A percentile compares a stretch with the other conserved stretches of the same genome.
Conservation (phyloP, 1,140 invertebrate species). For the Drosophila biarmipes region DNA sequence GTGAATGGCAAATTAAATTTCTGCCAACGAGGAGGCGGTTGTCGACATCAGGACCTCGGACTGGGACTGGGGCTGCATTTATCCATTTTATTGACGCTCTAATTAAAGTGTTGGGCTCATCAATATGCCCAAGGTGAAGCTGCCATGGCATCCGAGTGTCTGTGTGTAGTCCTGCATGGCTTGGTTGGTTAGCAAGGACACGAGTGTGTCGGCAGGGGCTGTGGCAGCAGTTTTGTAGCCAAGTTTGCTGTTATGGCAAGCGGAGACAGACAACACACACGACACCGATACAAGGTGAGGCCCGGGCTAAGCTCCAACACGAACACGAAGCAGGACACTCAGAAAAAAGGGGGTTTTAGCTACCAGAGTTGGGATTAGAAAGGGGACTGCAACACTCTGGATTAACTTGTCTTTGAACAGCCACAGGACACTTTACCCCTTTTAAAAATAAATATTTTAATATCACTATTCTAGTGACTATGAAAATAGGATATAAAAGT, state of each 20-base stretch:
- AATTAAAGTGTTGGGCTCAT: slow-evolving; percentile 67
- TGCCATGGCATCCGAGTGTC: slow-evolving; percentile 20
- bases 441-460: too few relatives aligned
- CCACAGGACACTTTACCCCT: too few relatives aligned
- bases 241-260: slow-evolving; percentile 55
- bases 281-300: slow-evolving; percentile 55
- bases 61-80: slow-evolving; percentile 25
- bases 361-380: neutral
- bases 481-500: too few relatives aligned
- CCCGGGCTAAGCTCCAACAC: slow-evolving; percentile 30
- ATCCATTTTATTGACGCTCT: slow-evolving; percentile 75
- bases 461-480: too few relatives aligned
- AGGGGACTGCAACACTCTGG: neutral
- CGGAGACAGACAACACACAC: slow-evolving; percentile 48
- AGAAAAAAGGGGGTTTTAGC: neutral
- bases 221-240: slow-evolving; percentile 56
- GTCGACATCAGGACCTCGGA: slow-evolving; percentile 5
- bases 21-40: slow-evolving; percentile 5
- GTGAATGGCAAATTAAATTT: slow-evolving; percentile 46
- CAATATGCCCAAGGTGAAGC: slow-evolving; percentile 60
- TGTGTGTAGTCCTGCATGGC: slow-evolving; percentile 12
- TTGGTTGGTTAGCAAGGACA: slow-evolving; percentile 32
- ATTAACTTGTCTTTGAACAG: too few relatives aligned
- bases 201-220: slow-evolving; percentile 12
- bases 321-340: slow-evolving; percentile 27